Percentiles rank a stretch among this genome's conserved stretches.
Conservation (phyloP, 2,113 vertebrate genomes). For the Spea bombifrons region DNA sequence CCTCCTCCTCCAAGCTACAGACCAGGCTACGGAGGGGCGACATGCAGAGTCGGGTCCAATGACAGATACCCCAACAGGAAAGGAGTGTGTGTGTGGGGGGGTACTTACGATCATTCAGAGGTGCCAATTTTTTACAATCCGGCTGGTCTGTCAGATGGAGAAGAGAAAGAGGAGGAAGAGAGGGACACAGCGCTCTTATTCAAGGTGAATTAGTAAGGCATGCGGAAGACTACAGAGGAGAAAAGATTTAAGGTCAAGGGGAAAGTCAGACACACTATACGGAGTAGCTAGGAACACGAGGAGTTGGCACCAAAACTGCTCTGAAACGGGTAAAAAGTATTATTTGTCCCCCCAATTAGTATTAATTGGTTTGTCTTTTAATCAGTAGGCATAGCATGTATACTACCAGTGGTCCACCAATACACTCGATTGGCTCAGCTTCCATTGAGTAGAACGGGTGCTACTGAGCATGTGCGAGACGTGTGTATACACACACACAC, state of each 20-base stretch:
- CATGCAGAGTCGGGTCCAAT: background rate
- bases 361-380: too few relatives aligned
- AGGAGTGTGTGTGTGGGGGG: too few relatives aligned
- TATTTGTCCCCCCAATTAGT: too few relatives aligned
- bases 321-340: too few relatives aligned
- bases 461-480: too few relatives aligned
- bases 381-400: too few relatives aligned
- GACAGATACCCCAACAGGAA: background rate
- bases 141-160: slow-evolving; percentile 46
- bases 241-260: background rate
- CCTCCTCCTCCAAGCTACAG: slow-evolving; percentile 26
- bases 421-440: too few relatives aligned
- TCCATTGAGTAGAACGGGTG: too few relatives aligned
- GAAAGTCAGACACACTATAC: background rate
- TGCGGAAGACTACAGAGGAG: slow-evolving; percentile 13
- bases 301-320: too few relatives aligned
- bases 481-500: too few relatives aligned
- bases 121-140: slow-evolving; percentile 49
- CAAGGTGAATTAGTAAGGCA: slow-evolving; percentile 10
- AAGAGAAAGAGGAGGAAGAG: slow-evolving; percentile 4
- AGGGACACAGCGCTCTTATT: slow-evolving; percentile 10
- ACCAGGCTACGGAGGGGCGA: slow-evolving; percentile 16
- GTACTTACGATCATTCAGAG: slow-evolving; percentile 49
- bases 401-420: too few relatives aligned
- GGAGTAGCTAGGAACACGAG: too few relatives aligned